phyloP scores from a whole-genome alignment of 1,140 invertebrate species.

The Anastrepha obliqua region DNA sequence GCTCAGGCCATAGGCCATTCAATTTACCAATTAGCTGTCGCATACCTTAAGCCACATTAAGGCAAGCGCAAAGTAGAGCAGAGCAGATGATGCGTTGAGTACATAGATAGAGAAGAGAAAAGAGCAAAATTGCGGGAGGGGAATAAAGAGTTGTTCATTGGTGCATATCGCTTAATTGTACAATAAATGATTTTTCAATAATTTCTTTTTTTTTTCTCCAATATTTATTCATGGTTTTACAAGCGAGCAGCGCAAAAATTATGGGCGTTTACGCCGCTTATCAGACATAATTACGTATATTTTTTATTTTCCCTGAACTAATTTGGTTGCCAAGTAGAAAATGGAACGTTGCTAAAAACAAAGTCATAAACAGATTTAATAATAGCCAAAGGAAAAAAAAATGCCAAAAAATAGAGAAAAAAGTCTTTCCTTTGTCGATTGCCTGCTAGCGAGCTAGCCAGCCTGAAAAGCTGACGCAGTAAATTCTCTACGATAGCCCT shows the following conservation, averaged over 20 bases:
- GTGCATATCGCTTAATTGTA: background rate
- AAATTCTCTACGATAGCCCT: background rate
- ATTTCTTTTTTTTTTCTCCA: background rate
- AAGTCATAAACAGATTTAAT: constrained; percentile 28
- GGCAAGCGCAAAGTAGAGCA: background rate
- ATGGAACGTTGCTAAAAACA: constrained; percentile 45
- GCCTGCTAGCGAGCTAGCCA: background rate
- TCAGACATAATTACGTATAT: background rate
- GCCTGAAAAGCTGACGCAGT: constrained; percentile 12
- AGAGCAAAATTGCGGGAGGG: background rate
- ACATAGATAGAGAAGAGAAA: background rate
- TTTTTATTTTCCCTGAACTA: background rate
- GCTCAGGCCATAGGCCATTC: constrained; percentile 74
- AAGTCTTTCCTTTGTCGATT: background rate
- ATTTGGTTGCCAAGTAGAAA: constrained; percentile 17
- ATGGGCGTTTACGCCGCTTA: constrained; percentile 39
- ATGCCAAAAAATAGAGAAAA: background rate
- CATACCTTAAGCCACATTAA: constrained; percentile 63
- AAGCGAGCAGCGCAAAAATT: constrained; percentile 39
- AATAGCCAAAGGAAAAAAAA: background rate
- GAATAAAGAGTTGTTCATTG: background rate
- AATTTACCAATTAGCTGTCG: constrained; percentile 73
- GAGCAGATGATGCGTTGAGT: background rate
- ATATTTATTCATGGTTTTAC: background rate
- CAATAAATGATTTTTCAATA: background rate